Evolutionary conservation across 1,140 invertebrate species (phyloP), one percentile per base, ranked within the genome.

Genomic region (Caenorhabditis inopinata): DNA sequence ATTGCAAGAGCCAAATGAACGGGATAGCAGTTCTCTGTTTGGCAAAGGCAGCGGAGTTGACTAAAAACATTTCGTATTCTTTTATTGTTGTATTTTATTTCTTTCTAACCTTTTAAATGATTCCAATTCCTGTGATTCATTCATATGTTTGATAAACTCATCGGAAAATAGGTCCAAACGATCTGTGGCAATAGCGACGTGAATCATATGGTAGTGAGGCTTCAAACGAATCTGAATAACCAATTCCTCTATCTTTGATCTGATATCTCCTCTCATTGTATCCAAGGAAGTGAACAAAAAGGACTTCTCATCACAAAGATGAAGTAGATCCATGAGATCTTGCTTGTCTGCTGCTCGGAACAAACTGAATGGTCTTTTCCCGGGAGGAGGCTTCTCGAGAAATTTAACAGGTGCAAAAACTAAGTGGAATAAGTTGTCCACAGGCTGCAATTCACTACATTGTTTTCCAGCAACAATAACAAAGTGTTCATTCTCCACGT

Each of bases 1-100:
- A 82, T 83, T 68, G 87, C 86, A 23, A 87, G 85, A 12, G 86
- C 86, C 25, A 87, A 58, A 79, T 87, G 87, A 11, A 87, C 48
- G 0, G 86, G 87, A 74, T 85, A 87, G 46, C 85, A 76, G 12
- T 87, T 86, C 45, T 87, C 86, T 2, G 86, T 87, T 23, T 78
- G 83, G 21, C 82, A 76, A 18, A 86, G 77, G 2, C 82, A 51
- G 12, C 85, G 78, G 0, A 74, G 49, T 18, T 87, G 58, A 42
- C 85, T 85, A 75, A 76, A 85, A 80, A 42, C 14, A 42, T n/a
- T n/a, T n/a, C n/a, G n/a, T n/a, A n/a, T n/a, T n/a, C n/a, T n/a
- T n/a, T n/a, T n/a, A n/a, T n/a, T n/a, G n/a, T n/a, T n/a, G n/a
- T n/a, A n/a, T n/a, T n/a, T n/a, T n/a, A n/a, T n/a, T n/a, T n/a